Evolutionary conservation across 2,888 invertebrate genomes (phyloP), one percentile per base, ranked within the genome.

Genomic region (Eledona agricola): DNA sequence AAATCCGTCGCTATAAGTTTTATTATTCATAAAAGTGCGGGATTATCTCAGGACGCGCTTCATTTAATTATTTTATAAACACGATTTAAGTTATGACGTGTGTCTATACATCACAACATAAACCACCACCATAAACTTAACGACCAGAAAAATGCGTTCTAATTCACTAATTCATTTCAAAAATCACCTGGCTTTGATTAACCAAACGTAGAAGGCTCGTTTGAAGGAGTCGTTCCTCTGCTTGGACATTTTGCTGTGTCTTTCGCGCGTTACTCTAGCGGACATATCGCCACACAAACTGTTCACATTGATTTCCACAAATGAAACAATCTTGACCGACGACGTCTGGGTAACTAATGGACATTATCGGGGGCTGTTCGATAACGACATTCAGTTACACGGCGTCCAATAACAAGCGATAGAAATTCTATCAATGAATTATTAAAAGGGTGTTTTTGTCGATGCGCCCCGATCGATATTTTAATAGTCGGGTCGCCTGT

Each of bases 201-300:
- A 57, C 70, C 70, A 70, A 2, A 61, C 46, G 29, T 67, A 67
- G 40, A 70, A 70, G 1, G 68, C 68, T 4, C 54, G 62, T 35
- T 65, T 65, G 31, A 63, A 65, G 3, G 63, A 34, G 0, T 50
- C 38, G 37, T 55, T 45, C 7, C 34, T 32, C 2, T 15, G 15
- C 23, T 51, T 51, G 22, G 50, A 51, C 11, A 51, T 51, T 51
- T 55, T 55, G 4, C 35, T 22, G 23, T 55, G 51, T 19, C 51
- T 45, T 34, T 55, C 55, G 22, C 51, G 51, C 55, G 51, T 38
- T 11, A 55, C 34, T 7, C 19, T 3, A 6, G 37, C 4, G 23
- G 28, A 31, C 53, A 53, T 53, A 15, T 11, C 12, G 20, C 4
- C 5, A 3, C 13, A 16, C 13, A 26, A 16, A 19, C 7, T 17